Evolutionary conservation across 2,797 vertebrate genomes (phyloP).

Genomic region (Urosaurus nigricauda): DNA sequence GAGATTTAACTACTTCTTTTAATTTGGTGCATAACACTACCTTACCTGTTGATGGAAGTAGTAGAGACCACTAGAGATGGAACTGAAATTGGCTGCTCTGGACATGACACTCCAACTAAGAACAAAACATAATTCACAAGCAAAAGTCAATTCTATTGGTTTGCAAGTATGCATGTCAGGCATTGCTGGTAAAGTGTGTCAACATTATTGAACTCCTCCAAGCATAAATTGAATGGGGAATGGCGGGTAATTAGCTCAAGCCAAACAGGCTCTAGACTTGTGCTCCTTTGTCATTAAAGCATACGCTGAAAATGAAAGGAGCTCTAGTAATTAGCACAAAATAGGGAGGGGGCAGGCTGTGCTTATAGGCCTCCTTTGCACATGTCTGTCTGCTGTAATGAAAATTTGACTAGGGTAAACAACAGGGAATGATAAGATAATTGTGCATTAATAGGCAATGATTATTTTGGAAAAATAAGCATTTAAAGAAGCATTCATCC

Average conservation of each 20-base stretch:
- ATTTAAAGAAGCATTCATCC: constrained; percentile 50
- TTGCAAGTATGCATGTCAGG: constrained; percentile 53
- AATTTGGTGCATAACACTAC: neutral
- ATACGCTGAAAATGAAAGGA: constrained; percentile 61
- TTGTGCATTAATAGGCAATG: constrained; percentile 62
- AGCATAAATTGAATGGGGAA: constrained; percentile 63
- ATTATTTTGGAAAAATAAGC: constrained; percentile 58
- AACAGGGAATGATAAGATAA: constrained; percentile 55
- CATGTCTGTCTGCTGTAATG: constrained; percentile 44
- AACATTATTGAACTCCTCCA: constrained; percentile 60
- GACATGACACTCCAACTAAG: constrained; percentile 7
- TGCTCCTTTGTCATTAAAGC: constrained; percentile 72
- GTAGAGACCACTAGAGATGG: neutral
- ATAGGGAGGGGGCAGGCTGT: constrained; percentile 40
- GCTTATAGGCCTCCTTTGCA: constrained; percentile 39
- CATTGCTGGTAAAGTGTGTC: constrained; percentile 56
- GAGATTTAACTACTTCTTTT: too few species aligned
- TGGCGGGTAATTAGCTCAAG: constrained; percentile 72
- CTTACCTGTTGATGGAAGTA: neutral
- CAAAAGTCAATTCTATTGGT: constrained; percentile 50
- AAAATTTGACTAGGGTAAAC: constrained; percentile 60
- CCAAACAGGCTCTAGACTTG: constrained; percentile 66
- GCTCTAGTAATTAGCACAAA: constrained; percentile 67
- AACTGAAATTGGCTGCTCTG: neutral
- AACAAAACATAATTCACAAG: constrained; percentile 42